Base-by-base conservation (phyloP, 1,140 invertebrate genomes). In the Hermetia illucens region DNA sequence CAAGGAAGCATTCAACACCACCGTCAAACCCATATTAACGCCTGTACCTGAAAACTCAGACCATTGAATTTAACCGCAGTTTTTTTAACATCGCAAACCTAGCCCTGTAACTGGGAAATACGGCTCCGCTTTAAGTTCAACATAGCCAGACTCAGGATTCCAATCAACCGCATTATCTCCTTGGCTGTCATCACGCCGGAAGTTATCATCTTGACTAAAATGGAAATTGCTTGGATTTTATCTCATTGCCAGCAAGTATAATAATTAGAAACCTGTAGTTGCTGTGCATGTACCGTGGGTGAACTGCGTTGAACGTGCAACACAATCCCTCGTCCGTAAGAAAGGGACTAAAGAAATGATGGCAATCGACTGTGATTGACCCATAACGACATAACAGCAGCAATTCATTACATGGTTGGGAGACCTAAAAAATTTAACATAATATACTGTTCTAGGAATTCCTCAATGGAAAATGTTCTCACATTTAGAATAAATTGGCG, bases 241-340 rank as follows among this genome's bases (percentile, higher is more conserved):
- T n/a, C n/a, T n/a, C n/a, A n/a, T n/a, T n/a, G n/a, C n/a, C n/a
- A n/a, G n/a, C n/a, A n/a, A n/a, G n/a, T n/a, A n/a, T n/a, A n/a
- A n/a, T n/a, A n/a, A n/a, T n/a, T n/a, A n/a, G n/a, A n/a, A n/a
- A n/a, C n/a, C n/a, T n/a, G n/a, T n/a, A n/a, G n/a, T 77, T 73
- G 13, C 69, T 58, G 45, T 76, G 76, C 52, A 79, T 67, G 30
- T 63, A 68, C 33, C 75, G 63, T 12, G 66, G 54, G 24, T 75
- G 70, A 2, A 81, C 66, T 27, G 71, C 68, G 49, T 83, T 83
- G 45, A 83, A 83, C 12, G 77, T 74, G 53, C 79, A 83, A 49
- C 80, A 83, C 2, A 80, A 64, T 1, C 80, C 80, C 53, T 82
- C 79, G 42, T 83, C 79, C 0, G 79, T 81, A 25, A 81, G 61